phyloP scores from a whole-genome alignment of 2,113 vertebrate genomes.

The Isichthys henryi region DNA sequence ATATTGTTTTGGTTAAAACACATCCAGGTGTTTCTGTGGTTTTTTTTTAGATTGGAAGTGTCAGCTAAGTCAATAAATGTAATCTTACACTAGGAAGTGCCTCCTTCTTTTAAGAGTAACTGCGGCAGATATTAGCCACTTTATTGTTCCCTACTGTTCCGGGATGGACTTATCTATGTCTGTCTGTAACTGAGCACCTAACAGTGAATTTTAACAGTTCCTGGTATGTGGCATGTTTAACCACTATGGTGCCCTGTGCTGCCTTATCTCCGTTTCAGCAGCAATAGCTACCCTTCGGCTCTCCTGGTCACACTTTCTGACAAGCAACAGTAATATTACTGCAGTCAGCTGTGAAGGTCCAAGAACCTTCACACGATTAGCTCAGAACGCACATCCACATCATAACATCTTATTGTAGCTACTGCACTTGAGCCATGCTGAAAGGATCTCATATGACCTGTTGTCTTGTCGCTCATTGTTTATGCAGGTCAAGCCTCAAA shows the following conservation, averaged over 20 bases:
- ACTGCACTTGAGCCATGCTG: not conserved
- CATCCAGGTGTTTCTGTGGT: not conserved
- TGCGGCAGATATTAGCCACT: not conserved
- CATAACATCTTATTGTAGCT: not conserved
- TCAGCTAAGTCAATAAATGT: not conserved
- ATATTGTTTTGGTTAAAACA: not conserved
- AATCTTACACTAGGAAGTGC: not conserved
- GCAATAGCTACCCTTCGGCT: not conserved
- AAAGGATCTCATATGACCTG: not conserved
- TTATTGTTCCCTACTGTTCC: not conserved
- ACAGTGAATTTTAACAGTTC: not conserved
- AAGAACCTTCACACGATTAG: not conserved
- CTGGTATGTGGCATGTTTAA: not conserved
- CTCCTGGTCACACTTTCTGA: not conserved
- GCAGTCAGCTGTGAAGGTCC: not conserved
- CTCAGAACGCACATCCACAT: not conserved
- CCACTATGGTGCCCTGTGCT: not conserved
- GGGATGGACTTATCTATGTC: not conserved
- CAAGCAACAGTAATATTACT: not conserved
- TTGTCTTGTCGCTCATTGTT: not conserved
- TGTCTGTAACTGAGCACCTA: not conserved
- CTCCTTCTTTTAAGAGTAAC: not conserved
- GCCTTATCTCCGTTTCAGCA: not conserved
- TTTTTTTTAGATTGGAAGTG: not conserved
- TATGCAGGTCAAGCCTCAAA: not conserved